phyloP scores from a whole-genome alignment of 2,797 vertebrate genomes.

The Pangasius djambal region DNA sequence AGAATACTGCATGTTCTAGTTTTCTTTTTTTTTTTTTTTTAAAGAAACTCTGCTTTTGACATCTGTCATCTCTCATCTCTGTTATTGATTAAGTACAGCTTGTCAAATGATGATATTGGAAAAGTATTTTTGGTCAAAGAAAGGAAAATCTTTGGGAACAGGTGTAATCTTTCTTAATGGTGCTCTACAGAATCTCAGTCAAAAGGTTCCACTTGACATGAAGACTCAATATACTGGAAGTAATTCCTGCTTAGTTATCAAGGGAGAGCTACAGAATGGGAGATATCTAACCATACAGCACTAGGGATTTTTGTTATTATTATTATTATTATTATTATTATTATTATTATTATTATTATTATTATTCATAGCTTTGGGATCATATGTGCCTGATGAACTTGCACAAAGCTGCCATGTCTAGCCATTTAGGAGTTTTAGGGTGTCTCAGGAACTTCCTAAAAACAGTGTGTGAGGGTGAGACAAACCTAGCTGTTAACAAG shows the following conservation, averaged over 20 bases:
- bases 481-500: constrained; percentile 13
- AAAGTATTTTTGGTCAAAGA: background rate
- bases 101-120: background rate
- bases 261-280: background rate
- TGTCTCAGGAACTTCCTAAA: constrained; percentile 34
- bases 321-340: too few relatives aligned
- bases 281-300: background rate
- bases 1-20: background rate
- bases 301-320: background rate
- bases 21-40: background rate
- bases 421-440: background rate
- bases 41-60: background rate
- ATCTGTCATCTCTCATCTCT: background rate
- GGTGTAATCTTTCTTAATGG: too few relatives aligned
- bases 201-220: background rate
- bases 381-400: background rate
- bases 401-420: constrained; percentile 1
- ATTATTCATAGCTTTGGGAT: background rate
- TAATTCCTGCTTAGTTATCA: background rate
- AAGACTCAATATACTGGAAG: background rate
- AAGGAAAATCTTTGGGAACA: background rate
- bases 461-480: constrained; percentile 3
- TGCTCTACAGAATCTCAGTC: background rate
- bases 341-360: too few relatives aligned
- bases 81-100: background rate